Evolutionary conservation across 1,140 invertebrate genomes (phyloP).

Genomic region (Ceratitis capitata): DNA sequence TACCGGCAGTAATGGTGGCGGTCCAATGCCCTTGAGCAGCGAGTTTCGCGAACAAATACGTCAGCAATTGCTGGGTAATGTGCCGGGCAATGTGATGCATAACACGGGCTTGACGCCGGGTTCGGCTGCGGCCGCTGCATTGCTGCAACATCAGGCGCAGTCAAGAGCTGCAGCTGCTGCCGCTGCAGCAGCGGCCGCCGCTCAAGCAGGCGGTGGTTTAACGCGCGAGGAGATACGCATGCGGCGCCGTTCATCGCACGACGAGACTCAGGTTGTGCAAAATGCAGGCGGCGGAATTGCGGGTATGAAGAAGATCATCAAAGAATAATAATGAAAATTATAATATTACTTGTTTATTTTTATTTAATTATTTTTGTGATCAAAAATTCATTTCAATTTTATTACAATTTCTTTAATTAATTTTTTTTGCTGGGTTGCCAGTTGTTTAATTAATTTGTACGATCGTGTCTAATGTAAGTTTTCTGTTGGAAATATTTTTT

Average conservation of each 20-base stretch:
- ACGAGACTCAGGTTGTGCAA: constrained; percentile 62
- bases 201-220: constrained; percentile 42
- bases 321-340: no score
- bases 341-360: no score
- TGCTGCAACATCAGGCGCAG: constrained; percentile 62
- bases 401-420: no score
- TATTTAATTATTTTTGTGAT: no score
- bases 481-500: no score
- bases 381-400: no score
- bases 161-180: constrained; percentile 59
- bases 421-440: no score
- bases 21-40: constrained; percentile 59
- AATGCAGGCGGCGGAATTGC: constrained; percentile 50
- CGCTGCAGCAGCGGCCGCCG: constrained; percentile 51
- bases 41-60: constrained; percentile 63
- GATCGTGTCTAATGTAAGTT: no score
- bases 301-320: no score
- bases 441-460: no score
- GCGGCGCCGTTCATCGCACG: constrained; percentile 62
- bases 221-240: constrained; percentile 62
- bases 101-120: constrained; percentile 59
- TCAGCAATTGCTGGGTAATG: constrained; percentile 58
- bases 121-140: constrained; percentile 59
- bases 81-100: constrained; percentile 59
- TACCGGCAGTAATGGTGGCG: constrained; percentile 46